These are phyloP conservation scores for Pristionchus fissidentatus DNA, from an alignment of 2,888 invertebrate species.

Conservation along the genomic window DNA sequence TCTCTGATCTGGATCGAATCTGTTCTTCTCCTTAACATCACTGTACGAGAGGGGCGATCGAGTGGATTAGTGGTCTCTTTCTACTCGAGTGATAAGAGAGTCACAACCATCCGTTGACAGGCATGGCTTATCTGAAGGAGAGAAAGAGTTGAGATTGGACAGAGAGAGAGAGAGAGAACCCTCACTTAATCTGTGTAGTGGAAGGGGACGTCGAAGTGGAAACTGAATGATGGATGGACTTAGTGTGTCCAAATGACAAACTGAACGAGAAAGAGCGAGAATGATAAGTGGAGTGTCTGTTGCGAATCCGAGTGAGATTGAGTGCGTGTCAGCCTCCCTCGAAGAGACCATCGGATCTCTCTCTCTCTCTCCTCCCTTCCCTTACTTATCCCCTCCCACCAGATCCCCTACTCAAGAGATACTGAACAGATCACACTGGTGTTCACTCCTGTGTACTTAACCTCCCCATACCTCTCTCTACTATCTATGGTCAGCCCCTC, in stretches of 20 bases:
- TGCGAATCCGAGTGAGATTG: conserved; percentile 27
- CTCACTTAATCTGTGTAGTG: conserved; percentile 35
- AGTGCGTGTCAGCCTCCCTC: background rate
- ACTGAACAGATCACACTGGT: background rate
- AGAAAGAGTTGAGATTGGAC: background rate
- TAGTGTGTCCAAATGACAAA: conserved; percentile 42
- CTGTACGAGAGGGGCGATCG: background rate
- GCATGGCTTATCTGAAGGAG: conserved; percentile 9
- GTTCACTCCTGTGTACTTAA: conserved; percentile 43
- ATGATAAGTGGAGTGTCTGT: conserved; percentile 39
- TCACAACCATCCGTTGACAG: conserved; percentile 19
- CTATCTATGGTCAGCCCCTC: conserved; percentile 29
- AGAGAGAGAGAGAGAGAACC: background rate
- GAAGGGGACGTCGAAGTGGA: no score
- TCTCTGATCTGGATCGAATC: background rate
- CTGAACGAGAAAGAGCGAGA: conserved; percentile 26
- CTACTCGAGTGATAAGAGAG: conserved; percentile 35
- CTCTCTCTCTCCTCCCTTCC: background rate
- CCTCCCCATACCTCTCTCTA: conserved; percentile 6
- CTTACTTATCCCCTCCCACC: background rate
- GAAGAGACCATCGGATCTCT: no score
- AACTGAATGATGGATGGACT: conserved; percentile 41
- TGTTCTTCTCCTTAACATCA: no score
- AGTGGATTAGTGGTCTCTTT: background rate
- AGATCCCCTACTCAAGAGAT: background rate